Conservation (phyloP, 64 coral and sea anemone genomes). For the Actinia equina region DNA sequence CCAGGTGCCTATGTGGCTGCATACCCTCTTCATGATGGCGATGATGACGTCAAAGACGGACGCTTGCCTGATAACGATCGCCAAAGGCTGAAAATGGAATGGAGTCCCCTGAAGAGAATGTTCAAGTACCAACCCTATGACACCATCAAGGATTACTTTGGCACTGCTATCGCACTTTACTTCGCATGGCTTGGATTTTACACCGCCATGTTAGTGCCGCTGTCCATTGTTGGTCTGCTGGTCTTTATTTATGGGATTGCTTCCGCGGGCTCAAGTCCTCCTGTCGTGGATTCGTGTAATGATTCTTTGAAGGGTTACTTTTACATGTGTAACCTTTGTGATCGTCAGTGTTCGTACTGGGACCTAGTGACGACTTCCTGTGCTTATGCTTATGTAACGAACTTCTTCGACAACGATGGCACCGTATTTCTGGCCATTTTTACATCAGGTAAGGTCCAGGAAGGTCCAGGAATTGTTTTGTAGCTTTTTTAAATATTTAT, state of each 20-base stretch:
- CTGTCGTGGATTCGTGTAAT: conserved; percentile 77
- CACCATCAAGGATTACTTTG: conserved; percentile 91
- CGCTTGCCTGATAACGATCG: conserved; percentile 51
- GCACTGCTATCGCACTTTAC: conserved; percentile 82
- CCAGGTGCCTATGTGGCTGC: conserved; percentile 51
- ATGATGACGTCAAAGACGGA: conserved; percentile 43
- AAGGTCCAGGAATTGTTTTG: not conserved
- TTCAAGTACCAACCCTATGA: conserved; percentile 89
- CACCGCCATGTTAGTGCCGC: conserved; percentile 84
- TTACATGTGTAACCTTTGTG: conserved; percentile 91
- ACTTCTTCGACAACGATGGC: conserved; percentile 89
- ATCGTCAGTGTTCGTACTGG: conserved; percentile 90
- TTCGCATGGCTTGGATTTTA: conserved; percentile 98
- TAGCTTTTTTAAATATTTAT: too few species aligned
- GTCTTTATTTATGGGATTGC: conserved; percentile 91
- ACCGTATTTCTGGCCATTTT: conserved; percentile 70
- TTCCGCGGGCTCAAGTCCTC: conserved; percentile 36
- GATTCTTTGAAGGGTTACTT: conserved; percentile 9
- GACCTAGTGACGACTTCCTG: conserved; percentile 56
- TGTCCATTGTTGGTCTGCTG: conserved; percentile 70
- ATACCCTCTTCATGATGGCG: conserved; percentile 91
- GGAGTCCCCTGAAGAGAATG: conserved; percentile 63
- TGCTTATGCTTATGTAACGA: conserved; percentile 64
- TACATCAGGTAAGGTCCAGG: conserved; percentile 34
- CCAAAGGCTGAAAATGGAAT: conserved; percentile 76